Evolutionary conservation across 2,113 vertebrate genomes (phyloP).

Genomic region (Sorex araneus): DNA sequence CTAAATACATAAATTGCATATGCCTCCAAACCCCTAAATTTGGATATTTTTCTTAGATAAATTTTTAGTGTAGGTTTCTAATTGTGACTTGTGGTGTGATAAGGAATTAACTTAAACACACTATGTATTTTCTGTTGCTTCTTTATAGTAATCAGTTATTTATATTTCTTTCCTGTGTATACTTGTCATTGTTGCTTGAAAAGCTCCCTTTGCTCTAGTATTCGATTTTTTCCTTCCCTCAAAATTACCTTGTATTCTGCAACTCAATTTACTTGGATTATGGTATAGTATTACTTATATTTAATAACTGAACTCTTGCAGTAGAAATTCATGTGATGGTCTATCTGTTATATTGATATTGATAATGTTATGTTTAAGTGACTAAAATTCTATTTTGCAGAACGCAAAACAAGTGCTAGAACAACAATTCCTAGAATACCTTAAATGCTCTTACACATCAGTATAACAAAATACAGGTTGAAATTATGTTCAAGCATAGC

Average conservation of each 20-base stretch:
- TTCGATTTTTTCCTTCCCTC: constrained; percentile 68
- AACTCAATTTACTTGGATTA: constrained; percentile 78
- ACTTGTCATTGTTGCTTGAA: constrained; percentile 75
- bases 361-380: not conserved
- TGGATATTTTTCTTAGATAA: constrained; percentile 4
- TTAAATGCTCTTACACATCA: not conserved
- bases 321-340: not conserved
- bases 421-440: not conserved
- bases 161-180: constrained; percentile 75
- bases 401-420: not conserved
- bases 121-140: constrained; percentile 31
- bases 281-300: constrained; percentile 56
- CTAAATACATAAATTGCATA: not conserved
- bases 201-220: constrained; percentile 61
- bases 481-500: not conserved
- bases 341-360: not conserved
- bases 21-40: constrained; percentile 1
- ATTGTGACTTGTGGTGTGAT: not conserved
- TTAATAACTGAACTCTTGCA: constrained; percentile 43
- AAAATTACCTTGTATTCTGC: constrained; percentile 49
- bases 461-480: not conserved
- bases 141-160: constrained; percentile 82
- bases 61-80: not conserved
- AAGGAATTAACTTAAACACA: constrained; percentile 40
- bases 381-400: constrained; percentile 40